Base-by-base conservation (phyloP, 2,888 invertebrate genomes). In the Platynereis dumerilii region DNA sequence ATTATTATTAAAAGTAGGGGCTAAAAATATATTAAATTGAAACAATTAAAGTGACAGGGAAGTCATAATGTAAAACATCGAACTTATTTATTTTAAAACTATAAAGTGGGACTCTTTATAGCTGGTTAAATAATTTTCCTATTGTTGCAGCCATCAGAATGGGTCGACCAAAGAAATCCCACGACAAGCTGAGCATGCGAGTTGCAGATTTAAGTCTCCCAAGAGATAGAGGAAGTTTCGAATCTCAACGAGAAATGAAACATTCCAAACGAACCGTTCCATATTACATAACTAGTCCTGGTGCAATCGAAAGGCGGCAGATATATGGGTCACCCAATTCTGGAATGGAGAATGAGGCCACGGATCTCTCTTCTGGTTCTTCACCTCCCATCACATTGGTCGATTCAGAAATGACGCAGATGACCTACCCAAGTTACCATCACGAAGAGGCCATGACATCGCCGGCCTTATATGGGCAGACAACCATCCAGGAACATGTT, bases 101-200 rank as follows among this genome's bases (percentile, higher is more conserved):
- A 10, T 42, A 10, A 10, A 12, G 10, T 42, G 17, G 10, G 17
- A 42, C 17, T 42, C 56, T 15, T 12, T 53, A 10, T 53, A 53
- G 12, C 20, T 15, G 20, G 53, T 17, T 53, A 53, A 20, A 53
- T 15, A 10, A 20, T 53, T 17, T 53, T 53, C 17, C 34, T 34
- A 34, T 34, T 29, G 3, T 48, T 59, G n/a, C 28, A 72, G 72
- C 72, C 15, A 72, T 72, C 22, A 64, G 65, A 24, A 72, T 72
- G 72, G 72, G 72, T 3, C 52, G 72, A 28, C 72, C 72, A 42
- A 67, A 67, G 57, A 67, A 67, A 64, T 48, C 44, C 28, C 26
- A 42, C 15, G 44, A 26, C 12, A 54, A 54, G 26, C 48, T 52
- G n/a, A n/a, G 27, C n/a, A 12, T 10, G 28, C 2, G 42, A 10